phyloP scores from a whole-genome alignment of 1,140 invertebrate species.

The Tetragonula clypearis region DNA sequence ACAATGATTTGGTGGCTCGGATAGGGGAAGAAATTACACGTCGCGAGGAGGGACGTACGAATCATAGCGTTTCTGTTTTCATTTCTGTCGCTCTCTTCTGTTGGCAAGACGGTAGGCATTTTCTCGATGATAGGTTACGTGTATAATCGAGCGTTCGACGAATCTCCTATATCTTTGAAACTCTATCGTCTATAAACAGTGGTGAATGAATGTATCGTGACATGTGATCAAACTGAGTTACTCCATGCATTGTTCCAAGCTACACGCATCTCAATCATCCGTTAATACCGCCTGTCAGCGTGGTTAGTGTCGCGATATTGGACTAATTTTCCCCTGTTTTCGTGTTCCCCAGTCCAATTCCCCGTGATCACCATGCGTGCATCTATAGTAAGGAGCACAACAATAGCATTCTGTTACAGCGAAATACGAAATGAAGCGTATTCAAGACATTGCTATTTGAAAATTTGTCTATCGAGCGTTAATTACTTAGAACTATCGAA shows the following conservation, averaged over 20 bases:
- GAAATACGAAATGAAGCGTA: background rate
- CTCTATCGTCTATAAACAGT: background rate
- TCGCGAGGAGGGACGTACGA: background rate
- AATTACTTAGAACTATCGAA: too few relatives aligned
- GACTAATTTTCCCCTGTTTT: background rate
- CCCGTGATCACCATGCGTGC: background rate
- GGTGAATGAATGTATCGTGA: background rate
- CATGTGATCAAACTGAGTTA: background rate
- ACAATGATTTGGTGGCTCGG: background rate
- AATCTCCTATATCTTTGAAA: background rate
- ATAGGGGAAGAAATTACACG: conserved; percentile 8
- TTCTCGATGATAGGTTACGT: conserved; percentile 9
- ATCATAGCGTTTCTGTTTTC: background rate
- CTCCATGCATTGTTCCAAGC: background rate
- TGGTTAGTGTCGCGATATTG: background rate
- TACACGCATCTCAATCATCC: background rate
- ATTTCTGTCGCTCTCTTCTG: background rate
- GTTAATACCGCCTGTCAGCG: background rate
- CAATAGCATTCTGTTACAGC: background rate
- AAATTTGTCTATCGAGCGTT: background rate
- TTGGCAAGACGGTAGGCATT: background rate
- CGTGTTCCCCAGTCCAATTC: background rate
- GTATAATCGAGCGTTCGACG: conserved; percentile 3
- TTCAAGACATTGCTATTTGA: background rate
- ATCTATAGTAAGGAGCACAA: background rate